Conservation (phyloP, 2,888 invertebrate species). For the Petrolisthes cinctipes region DNA sequence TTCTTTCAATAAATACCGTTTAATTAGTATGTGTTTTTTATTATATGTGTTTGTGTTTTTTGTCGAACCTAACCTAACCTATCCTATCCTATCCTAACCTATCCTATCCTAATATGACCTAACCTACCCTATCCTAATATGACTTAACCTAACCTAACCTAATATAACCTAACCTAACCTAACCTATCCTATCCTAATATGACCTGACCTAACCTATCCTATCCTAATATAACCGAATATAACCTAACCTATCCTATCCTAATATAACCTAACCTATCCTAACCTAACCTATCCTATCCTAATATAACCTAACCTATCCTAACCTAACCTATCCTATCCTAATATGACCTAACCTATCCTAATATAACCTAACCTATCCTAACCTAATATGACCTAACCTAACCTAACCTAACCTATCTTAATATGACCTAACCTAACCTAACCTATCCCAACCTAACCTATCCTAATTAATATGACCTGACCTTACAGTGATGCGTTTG, state of each 20-base stretch:
- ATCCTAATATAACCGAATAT: not conserved
- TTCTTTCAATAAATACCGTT: too few species aligned
- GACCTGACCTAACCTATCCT: not conserved
- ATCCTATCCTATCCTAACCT: too few species aligned
- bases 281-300: too few species aligned
- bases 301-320: too few species aligned
- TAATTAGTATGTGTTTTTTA: not conserved
- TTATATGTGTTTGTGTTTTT: too few species aligned
- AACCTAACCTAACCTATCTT: too few species aligned
- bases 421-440: too few species aligned
- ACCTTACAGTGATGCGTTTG: constrained; percentile 86
- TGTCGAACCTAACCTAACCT: not conserved
- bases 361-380: not conserved
- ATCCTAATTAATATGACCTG: constrained; percentile 70
- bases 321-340: too few species aligned
- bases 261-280: not conserved
- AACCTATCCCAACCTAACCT: not conserved
- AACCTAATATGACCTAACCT: too few species aligned
- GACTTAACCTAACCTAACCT: not conserved
- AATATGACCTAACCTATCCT: not conserved
- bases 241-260: not conserved
- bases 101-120: not conserved
- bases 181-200: not conserved
- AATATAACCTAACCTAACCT: not conserved
- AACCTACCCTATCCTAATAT: not conserved